Conservation (phyloP, 2,888 invertebrate genomes). For the Cephus nigrinus region DNA sequence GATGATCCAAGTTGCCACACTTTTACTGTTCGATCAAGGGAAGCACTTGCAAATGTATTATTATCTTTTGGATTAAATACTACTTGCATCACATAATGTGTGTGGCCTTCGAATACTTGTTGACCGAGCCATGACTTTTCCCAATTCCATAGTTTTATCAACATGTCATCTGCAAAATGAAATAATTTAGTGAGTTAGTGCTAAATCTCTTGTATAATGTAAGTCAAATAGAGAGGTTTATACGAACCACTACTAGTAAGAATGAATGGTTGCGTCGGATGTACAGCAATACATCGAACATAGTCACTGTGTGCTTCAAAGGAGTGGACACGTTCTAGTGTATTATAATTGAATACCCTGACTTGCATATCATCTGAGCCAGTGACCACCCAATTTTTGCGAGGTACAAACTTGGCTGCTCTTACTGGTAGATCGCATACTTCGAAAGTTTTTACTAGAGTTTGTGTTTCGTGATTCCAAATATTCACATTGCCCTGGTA, state of each 20-base stretch:
- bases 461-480: slow-evolving; percentile 98
- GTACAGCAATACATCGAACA: slow-evolving; percentile 94
- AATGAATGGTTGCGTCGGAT: slow-evolving; percentile 97
- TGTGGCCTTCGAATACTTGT: slow-evolving; percentile 98
- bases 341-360: slow-evolving; percentile 98
- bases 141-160: slow-evolving; percentile 99
- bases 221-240: background rate
- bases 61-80: slow-evolving; percentile 99
- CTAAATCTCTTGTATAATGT: background rate
- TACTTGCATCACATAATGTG: slow-evolving; percentile 99
- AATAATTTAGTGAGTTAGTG: background rate
- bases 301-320: slow-evolving; percentile 99
- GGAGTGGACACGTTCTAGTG: slow-evolving; percentile 92
- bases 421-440: slow-evolving; percentile 97
- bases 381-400: slow-evolving; percentile 99
- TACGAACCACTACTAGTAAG: slow-evolving; percentile 93
- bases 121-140: slow-evolving; percentile 98
- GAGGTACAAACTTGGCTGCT: slow-evolving; percentile 93
- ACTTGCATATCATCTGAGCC: slow-evolving; percentile 98
- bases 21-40: slow-evolving; percentile 96
- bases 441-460: slow-evolving; percentile 88
- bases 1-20: slow-evolving; percentile 98
- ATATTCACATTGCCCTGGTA: slow-evolving; percentile 99
- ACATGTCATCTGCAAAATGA: slow-evolving; percentile 86
- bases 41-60: slow-evolving; percentile 99